These are phyloP conservation scores for Hucho hucho DNA, from an alignment of 2,113 vertebrate species.

Conservation along the genomic window DNA sequence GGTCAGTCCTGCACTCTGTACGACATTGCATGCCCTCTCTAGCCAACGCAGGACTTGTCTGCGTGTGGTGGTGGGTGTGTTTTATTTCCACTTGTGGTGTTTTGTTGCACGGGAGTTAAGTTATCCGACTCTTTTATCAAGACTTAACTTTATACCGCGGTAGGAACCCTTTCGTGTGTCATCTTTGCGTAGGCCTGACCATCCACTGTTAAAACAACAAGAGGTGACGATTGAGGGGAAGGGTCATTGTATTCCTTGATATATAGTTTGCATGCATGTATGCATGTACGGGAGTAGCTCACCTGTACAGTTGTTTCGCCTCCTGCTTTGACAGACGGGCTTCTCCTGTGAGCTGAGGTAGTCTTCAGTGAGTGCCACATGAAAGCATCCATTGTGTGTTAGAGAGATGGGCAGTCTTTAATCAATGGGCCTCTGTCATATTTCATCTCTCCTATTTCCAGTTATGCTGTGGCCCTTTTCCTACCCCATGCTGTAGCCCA, in stretches of 20 bases:
- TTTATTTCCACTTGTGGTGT: too few species aligned
- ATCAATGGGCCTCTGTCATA: neutral
- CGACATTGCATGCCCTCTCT: too few species aligned
- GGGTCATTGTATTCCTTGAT: slow-evolving; percentile 2
- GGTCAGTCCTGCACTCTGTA: too few species aligned
- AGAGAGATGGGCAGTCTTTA: neutral
- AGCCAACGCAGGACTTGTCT: too few species aligned
- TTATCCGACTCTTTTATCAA: too few species aligned
- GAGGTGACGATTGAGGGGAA: neutral
- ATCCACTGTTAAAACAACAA: neutral
- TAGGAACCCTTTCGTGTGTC: too few species aligned
- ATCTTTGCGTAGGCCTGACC: neutral
- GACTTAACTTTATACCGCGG: too few species aligned
- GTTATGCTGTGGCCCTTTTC: neutral
- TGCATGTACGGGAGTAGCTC: neutral
- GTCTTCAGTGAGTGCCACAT: slow-evolving; percentile 5
- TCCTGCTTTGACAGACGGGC: neutral
- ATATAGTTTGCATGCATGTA: neutral
- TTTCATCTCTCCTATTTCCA: neutral
- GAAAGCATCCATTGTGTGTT: slow-evolving; percentile 4
- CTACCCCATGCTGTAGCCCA: too few species aligned
- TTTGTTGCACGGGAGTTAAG: too few species aligned
- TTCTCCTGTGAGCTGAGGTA: neutral
- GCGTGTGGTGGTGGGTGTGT: too few species aligned
- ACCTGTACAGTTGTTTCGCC: neutral